Percentiles rank a stretch among this genome's conserved stretches.
phyloP scores from a whole-genome alignment of 2,888 invertebrate genomes.

The Melanostoma mellinum region DNA sequence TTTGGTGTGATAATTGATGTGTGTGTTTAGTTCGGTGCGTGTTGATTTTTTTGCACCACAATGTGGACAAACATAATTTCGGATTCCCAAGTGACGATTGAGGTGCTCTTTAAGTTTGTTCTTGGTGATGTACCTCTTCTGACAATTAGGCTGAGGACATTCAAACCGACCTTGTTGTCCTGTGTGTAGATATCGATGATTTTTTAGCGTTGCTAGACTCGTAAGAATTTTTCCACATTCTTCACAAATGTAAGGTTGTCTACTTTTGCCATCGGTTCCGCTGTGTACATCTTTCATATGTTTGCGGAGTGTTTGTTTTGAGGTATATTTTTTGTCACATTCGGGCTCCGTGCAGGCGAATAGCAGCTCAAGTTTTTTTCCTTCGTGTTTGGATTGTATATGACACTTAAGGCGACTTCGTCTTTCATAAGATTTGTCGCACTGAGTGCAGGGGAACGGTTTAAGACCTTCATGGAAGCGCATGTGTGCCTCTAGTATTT shows the following conservation, averaged over 20 bases:
- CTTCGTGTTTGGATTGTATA: conserved; percentile 79
- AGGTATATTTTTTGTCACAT: conserved; percentile 78
- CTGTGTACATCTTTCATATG: conserved; percentile 78
- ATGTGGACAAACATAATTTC: conserved; percentile 80
- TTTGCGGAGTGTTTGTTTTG: conserved; percentile 78
- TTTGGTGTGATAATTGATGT: conserved; percentile 79
- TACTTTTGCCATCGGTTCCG: conserved; percentile 76
- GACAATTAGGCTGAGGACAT: conserved; percentile 77
- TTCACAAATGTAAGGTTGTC: conserved; percentile 78
- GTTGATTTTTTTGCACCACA: conserved; percentile 80
- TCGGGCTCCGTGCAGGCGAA: conserved; percentile 76
- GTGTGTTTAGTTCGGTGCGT: conserved; percentile 80
- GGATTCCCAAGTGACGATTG: conserved; percentile 81
- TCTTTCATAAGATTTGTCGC: conserved; percentile 79
- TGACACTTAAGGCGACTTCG: conserved; percentile 78
- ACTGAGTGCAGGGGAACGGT: conserved; percentile 79
- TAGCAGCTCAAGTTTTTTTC: conserved; percentile 76
- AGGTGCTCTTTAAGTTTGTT: conserved; percentile 80
- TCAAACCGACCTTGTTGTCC: conserved; percentile 80
- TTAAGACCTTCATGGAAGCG: conserved; percentile 79
- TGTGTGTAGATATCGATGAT: conserved; percentile 80
- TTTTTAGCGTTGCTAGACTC: conserved; percentile 79
- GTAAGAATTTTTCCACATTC: conserved; percentile 80
- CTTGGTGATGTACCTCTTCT: conserved; percentile 80
- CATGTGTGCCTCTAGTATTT: conserved; percentile 79